These are phyloP conservation scores for Kradibia gibbosae DNA, from an alignment of 1,140 invertebrate species.

Conservation along the genomic window DNA sequence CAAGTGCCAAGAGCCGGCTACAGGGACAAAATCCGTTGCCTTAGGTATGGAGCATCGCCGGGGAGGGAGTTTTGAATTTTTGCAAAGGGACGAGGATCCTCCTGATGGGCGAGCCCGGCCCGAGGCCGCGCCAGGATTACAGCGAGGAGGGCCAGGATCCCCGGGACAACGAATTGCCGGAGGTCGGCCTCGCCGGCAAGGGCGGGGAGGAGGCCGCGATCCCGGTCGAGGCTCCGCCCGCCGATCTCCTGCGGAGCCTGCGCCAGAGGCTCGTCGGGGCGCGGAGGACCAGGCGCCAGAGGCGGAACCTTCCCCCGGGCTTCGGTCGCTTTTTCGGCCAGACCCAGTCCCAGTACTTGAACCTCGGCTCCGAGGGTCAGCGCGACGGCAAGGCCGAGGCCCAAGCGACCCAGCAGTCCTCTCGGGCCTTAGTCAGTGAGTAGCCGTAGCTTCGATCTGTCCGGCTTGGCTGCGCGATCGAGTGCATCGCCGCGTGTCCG, in stretches of 20 bases:
- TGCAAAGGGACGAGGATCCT: constrained; percentile 59
- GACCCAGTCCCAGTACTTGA: constrained; percentile 87
- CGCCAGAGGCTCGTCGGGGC: too few relatives aligned
- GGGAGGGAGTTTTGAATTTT: constrained; percentile 62
- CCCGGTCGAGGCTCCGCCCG: too few relatives aligned
- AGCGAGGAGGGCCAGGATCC: constrained; percentile 48
- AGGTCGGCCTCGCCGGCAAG: too few relatives aligned
- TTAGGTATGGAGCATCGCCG: constrained; percentile 65
- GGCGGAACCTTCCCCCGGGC: too few relatives aligned
- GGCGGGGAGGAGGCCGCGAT: too few relatives aligned
- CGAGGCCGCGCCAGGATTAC: too few relatives aligned
- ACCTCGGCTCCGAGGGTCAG: constrained; percentile 73
- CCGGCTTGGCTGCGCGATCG: too few relatives aligned
- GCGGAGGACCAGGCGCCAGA: too few relatives aligned
- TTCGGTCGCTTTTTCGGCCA: constrained; percentile 77
- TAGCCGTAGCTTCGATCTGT: constrained; percentile 52
- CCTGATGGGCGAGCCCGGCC: too few relatives aligned
- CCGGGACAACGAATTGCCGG: constrained; percentile 59
- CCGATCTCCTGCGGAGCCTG: too few relatives aligned
- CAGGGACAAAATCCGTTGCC: too few relatives aligned
- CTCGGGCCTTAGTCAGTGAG: constrained; percentile 84
- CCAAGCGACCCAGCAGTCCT: constrained; percentile 80
- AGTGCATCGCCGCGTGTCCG: background rate
- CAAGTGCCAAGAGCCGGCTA: too few relatives aligned
- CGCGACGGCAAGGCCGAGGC: constrained; percentile 84